Evolutionary conservation across 2,797 vertebrate species (phyloP).

Genomic region (Sebastolobus altivelis): DNA sequence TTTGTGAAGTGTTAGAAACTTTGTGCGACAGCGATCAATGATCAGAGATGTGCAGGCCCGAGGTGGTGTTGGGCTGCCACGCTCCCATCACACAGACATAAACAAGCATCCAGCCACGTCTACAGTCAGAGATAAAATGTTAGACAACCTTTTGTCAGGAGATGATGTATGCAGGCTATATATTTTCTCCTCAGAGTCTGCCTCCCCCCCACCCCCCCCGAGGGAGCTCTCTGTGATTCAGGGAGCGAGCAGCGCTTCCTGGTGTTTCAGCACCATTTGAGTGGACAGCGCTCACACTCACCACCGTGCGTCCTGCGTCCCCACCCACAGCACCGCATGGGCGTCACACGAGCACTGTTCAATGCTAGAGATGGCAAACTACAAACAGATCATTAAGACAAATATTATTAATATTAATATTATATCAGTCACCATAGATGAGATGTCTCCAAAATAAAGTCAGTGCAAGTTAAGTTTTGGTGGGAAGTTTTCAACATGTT

Average conservation of each 20-base stretch:
- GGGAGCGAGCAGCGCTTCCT: constrained; percentile 48
- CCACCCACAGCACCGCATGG: constrained; percentile 69
- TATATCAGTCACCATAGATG: background rate
- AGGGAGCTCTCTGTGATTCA: constrained; percentile 25
- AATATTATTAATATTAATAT: background rate
- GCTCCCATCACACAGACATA: background rate
- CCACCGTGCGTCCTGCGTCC: constrained; percentile 36
- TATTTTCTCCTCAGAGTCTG: constrained; percentile 25
- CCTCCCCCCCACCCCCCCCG: background rate
- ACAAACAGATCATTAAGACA: background rate
- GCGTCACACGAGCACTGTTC: constrained; percentile 37
- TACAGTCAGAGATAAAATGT: background rate
- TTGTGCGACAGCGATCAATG: constrained; percentile 49
- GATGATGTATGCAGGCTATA: constrained; percentile 19
- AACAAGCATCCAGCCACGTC: constrained; percentile 25
- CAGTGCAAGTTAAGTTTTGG: background rate
- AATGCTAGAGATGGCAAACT: background rate
- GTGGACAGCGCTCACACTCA: constrained; percentile 83
- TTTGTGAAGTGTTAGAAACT: constrained; percentile 64
- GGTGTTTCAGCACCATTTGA: constrained; percentile 82
- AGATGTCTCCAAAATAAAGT: background rate
- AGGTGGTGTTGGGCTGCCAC: constrained; percentile 23
- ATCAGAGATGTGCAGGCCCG: constrained; percentile 53
- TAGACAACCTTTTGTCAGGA: background rate
- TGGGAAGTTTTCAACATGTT: background rate